A percentile compares a stretch with the other conserved stretches of the same genome.
Evolutionary conservation across 2,797 vertebrate species (phyloP).

Genomic region (Monodelphis domestica): DNA sequence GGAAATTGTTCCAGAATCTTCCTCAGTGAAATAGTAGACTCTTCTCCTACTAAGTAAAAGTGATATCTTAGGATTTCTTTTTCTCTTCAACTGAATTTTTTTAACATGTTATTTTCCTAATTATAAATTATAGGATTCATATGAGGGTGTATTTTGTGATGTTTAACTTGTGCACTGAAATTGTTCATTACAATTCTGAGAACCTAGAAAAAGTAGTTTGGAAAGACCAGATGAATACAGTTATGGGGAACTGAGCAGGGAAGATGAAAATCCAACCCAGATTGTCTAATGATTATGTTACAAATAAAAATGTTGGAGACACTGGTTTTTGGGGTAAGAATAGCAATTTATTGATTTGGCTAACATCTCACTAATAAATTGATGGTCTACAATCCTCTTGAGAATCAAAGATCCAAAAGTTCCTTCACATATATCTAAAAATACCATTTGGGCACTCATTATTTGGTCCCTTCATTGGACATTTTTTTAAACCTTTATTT

Average conservation of each 20-base stretch:
- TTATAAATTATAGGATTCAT: background rate
- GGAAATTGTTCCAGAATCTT: background rate
- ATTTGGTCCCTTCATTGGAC: too few species aligned
- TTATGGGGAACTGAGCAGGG: background rate
- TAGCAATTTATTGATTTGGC: too few species aligned
- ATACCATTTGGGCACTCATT: too few species aligned
- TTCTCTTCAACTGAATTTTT: background rate
- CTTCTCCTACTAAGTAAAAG: background rate
- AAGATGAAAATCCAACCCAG: background rate
- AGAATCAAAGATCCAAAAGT: too few species aligned
- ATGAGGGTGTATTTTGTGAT: background rate
- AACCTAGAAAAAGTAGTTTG: background rate
- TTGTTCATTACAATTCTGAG: background rate
- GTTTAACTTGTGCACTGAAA: background rate
- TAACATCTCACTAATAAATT: too few species aligned
- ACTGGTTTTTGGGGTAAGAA: too few species aligned
- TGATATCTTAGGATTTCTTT: background rate
- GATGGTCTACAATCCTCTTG: too few species aligned
- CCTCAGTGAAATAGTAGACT: background rate
- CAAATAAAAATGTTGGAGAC: too few species aligned
- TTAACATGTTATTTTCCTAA: background rate
- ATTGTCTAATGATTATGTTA: background rate
- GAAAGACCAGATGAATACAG: background rate
- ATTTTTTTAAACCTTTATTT: too few species aligned
- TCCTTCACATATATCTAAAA: too few species aligned